Conservation (phyloP, 2,888 invertebrate genomes). For the Catonia carolina region DNA sequence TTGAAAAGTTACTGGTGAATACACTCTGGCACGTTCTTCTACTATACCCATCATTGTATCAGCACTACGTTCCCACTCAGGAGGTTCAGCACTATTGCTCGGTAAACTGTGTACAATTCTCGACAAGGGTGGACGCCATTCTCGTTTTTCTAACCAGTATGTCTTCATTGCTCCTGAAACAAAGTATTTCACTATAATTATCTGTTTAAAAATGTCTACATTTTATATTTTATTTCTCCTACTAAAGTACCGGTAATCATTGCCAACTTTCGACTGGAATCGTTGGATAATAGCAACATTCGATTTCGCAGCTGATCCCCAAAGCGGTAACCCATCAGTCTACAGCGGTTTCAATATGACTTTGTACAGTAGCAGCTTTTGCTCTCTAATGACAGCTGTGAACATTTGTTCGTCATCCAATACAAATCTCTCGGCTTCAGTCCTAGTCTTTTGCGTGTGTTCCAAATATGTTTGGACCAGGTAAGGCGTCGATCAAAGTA, state of each 20-base stretch:
- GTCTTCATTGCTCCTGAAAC: slow-evolving; percentile 73
- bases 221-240: background rate
- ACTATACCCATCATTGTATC: slow-evolving; percentile 36
- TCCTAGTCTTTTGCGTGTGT: too few species aligned
- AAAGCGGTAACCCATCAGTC: too few species aligned
- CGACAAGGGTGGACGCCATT: slow-evolving; percentile 51
- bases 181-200: background rate
- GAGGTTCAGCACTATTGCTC: slow-evolving; percentile 45
- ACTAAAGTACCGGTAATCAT: too few species aligned
- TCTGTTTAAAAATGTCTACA: background rate
- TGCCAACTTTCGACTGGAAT: too few species aligned
- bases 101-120: slow-evolving; percentile 42
- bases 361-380: too few species aligned
- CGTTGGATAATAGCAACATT: too few species aligned
- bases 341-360: too few species aligned
- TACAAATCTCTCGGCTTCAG: too few species aligned
- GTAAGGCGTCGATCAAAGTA: too few species aligned
- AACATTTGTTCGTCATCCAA: too few species aligned
- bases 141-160: slow-evolving; percentile 74
- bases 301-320: too few species aligned
- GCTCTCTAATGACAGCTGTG: background rate
- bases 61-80: slow-evolving; percentile 48
- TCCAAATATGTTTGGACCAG: too few species aligned
- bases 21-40: slow-evolving; percentile 57
- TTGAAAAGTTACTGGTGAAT: slow-evolving; percentile 78